A percentile compares a stretch with the other conserved stretches of the same genome.
Evolutionary conservation across 2,113 vertebrate species (phyloP).

Genomic region (Archilochus colubris): DNA sequence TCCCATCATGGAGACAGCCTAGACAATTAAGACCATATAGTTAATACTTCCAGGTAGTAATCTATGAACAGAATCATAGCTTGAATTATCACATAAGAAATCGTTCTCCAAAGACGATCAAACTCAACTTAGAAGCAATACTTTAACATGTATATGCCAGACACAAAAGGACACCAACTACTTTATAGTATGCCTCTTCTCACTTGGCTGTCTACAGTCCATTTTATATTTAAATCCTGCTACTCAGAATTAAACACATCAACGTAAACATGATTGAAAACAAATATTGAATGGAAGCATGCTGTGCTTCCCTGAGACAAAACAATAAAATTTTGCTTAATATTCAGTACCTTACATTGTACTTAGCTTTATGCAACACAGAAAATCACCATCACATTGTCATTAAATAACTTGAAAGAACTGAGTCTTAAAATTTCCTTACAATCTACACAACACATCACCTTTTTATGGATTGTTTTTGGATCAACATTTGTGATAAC

Average conservation of each 20-base stretch:
- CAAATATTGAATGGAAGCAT: not conserved
- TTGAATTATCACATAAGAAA: not conserved
- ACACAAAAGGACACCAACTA: not conserved
- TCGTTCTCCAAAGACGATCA: not conserved
- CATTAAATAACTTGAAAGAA: not conserved
- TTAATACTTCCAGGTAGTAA: not conserved
- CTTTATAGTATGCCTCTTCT: not conserved
- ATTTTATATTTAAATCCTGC: not conserved
- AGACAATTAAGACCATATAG: not conserved
- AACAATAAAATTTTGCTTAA: not conserved
- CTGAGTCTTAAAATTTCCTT: not conserved
- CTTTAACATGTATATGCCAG: not conserved
- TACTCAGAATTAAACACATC: not conserved
- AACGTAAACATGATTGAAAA: not conserved
- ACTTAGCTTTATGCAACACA: not conserved
- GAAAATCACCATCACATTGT: not conserved
- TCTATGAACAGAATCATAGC: not conserved
- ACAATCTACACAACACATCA: constrained; percentile 33
- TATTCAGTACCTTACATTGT: rapidly evolving
- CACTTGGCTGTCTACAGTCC: not conserved
- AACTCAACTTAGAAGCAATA: not conserved
- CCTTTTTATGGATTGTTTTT: constrained; percentile 90
- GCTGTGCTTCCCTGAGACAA: not conserved
- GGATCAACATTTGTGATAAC: constrained; percentile 86
- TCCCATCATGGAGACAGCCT: constrained; percentile 94